Percentiles rank a stretch among this genome's conserved stretches.
Conservation (phyloP, 2,113 vertebrate species). For the Tetrax tetrax region DNA sequence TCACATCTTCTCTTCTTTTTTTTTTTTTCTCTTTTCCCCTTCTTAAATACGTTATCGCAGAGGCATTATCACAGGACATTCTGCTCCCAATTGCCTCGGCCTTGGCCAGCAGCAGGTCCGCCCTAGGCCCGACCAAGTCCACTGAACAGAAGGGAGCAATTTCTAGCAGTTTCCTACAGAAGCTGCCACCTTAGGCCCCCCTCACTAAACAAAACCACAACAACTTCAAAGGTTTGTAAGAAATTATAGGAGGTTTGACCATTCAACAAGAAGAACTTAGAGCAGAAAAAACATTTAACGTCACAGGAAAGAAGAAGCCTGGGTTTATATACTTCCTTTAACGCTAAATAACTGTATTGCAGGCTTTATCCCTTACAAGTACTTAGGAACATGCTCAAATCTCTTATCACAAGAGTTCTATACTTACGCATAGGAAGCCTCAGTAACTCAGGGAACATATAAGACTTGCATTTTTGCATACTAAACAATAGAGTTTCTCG, state of each 20-base stretch:
- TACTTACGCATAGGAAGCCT: not conserved
- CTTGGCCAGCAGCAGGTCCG: no score
- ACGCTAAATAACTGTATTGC: not conserved
- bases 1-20: no score
- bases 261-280: not conserved
- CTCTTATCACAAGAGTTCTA: not conserved
- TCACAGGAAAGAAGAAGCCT: not conserved
- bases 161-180: no score
- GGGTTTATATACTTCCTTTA: not conserved
- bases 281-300: not conserved
- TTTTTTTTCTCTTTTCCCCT: no score
- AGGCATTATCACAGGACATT: no score
- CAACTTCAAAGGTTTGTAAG: not conserved
- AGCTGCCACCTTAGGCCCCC: no score
- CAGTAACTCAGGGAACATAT: not conserved
- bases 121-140: no score
- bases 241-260: not conserved
- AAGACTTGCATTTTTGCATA: not conserved
- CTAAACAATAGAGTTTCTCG: not conserved
- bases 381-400: not conserved
- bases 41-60: no score
- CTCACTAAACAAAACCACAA: no score
- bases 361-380: not conserved
- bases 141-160: no score
- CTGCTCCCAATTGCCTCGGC: no score